Conservation (phyloP, 2,888 invertebrate species). For the Augochlorella aurata region DNA sequence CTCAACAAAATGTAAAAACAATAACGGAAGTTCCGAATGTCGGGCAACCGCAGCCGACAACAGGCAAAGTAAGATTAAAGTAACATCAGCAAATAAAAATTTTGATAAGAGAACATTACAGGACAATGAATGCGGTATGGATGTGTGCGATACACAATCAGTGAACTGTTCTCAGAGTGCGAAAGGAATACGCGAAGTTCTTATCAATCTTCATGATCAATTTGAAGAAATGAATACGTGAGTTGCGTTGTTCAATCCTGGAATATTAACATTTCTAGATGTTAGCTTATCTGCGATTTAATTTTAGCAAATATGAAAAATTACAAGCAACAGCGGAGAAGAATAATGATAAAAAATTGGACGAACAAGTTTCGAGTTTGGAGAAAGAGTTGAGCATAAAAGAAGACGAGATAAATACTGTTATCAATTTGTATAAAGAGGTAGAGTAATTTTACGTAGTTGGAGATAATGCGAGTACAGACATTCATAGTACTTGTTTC, state of each 20-base stretch:
- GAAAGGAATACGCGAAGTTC: conserved; percentile 70
- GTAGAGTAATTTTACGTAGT: conserved; percentile 56
- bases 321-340: conserved; percentile 69
- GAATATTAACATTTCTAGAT: neutral
- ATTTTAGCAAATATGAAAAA: conserved; percentile 74
- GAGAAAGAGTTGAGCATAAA: conserved; percentile 74
- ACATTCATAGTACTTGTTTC: neutral
- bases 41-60: neutral
- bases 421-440: conserved; percentile 77
- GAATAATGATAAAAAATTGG: conserved; percentile 65
- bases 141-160: conserved; percentile 13
- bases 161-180: conserved; percentile 39
- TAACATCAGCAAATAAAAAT: neutral
- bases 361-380: conserved; percentile 68
- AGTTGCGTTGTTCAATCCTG: conserved; percentile 25
- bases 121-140: conserved; percentile 18
- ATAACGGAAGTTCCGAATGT: neutral
- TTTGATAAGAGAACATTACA: conserved; percentile 31
- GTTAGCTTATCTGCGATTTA: conserved; percentile 7
- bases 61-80: conserved; percentile 16
- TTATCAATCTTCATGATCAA: conserved; percentile 73
- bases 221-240: conserved; percentile 75
- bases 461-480: neutral
- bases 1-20: conserved; percentile 50
- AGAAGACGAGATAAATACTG: conserved; percentile 77